Conservation (phyloP, 2,888 invertebrate genomes). For the Meteorus colon region DNA sequence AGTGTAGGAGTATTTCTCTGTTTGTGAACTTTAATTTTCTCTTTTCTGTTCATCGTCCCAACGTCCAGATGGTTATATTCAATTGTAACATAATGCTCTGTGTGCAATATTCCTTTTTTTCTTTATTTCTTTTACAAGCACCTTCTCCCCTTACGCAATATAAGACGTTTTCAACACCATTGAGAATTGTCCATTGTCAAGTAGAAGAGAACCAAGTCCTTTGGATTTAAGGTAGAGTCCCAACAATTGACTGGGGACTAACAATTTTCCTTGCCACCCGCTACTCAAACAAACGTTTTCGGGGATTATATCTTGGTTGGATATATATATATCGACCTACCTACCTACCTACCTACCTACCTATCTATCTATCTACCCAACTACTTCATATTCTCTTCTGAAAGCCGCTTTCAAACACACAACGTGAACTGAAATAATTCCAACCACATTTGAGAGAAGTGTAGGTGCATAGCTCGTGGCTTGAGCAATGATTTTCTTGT, state of each 20-base stretch:
- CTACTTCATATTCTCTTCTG: conserved; percentile 30
- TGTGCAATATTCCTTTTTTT: conserved; percentile 9
- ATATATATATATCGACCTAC: not conserved
- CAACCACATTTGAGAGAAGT: conserved; percentile 22
- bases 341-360: not conserved
- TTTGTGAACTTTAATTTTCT: conserved; percentile 24
- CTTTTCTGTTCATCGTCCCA: conserved; percentile 21
- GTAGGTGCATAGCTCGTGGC: conserved; percentile 1
- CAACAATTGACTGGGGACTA: conserved; percentile 2
- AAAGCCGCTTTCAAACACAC: conserved; percentile 34
- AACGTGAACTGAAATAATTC: conserved; percentile 38
- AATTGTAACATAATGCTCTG: conserved; percentile 30
- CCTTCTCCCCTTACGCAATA: conserved; percentile 1
- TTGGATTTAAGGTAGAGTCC: not conserved
- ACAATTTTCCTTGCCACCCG: conserved; percentile 12
- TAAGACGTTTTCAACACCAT: conserved; percentile 13
- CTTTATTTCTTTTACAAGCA: conserved; percentile 8
- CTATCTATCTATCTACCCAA: not conserved
- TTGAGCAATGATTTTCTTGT: not conserved
- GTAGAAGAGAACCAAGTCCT: not conserved
- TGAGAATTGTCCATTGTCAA: not conserved
- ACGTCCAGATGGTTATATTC: conserved; percentile 31
- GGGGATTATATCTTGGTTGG: not conserved
- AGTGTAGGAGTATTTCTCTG: not conserved
- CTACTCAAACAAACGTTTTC: conserved; percentile 14